Base-by-base conservation (phyloP, 2,888 invertebrate species). In the Meandrusa payeni region DNA sequence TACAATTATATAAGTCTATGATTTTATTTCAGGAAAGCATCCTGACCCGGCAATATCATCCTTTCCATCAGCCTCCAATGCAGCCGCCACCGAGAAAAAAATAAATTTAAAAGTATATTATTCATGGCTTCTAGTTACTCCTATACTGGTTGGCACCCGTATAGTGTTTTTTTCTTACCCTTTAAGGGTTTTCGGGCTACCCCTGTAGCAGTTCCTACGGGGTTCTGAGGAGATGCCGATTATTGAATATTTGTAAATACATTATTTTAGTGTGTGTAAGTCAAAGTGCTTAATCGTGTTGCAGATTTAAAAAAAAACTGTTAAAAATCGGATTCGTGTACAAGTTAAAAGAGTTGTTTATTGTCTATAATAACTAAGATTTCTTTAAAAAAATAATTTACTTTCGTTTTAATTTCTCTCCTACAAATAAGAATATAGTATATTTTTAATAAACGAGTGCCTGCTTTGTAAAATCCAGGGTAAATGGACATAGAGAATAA, bases 51-150 rank as follows among this genome's bases (percentile, higher is more conserved):
- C 83, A 80, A 59, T 77, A 81, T 44, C 87, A 87, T 37, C 85
- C 86, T 2, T 83, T 82, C 68, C 87, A 87, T 48, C 83, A 85
- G 47, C 87, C 87, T 2, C 73, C 76, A 1, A 70, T 77, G 72
- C 83, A 81, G 53, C 73, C 74, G 38, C 75, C 76, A 10, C 62
- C 71, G 27, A 64, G 76, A 51, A 74, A 64, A 54, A 80, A 75
- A 76, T 80, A 80, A 55, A 34, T 20, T 27, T 37, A 43, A 46
- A 41, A 49, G 40, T 43, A 48, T 50, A 46, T 47, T 28, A 36
- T 40, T 54, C 61, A 61, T 69, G 76, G 76, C 65, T 69, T 58
- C 39, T 46, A 42, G 53, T 61, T 67, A 50, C 54, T 56, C 71
- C 70, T 59, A 53, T 50, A 52, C 32, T 53, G 77, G 72, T 66